These are phyloP conservation scores for Amphiprion percula DNA, from an alignment of 2,113 vertebrate genomes.

Conservation along the genomic window DNA sequence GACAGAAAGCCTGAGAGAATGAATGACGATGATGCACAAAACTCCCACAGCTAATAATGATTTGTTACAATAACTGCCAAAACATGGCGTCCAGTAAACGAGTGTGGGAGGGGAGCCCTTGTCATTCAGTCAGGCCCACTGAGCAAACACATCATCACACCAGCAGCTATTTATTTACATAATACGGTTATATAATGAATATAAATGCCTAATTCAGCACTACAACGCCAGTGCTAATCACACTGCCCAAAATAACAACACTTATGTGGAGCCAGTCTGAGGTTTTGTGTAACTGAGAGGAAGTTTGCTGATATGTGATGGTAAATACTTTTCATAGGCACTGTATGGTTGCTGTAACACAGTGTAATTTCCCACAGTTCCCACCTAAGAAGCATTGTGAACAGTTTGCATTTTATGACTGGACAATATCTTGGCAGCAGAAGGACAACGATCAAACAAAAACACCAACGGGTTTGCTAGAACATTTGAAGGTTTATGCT, in stretches of 20 bases:
- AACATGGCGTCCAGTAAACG: constrained; percentile 44
- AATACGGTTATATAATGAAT: constrained; percentile 48
- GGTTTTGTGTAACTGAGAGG: neutral
- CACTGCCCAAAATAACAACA: neutral
- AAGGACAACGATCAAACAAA: too few species aligned
- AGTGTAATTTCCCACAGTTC: too few species aligned
- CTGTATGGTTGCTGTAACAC: too few species aligned
- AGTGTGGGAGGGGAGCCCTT: constrained; percentile 50
- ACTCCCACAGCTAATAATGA: constrained; percentile 53
- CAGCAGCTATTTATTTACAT: constrained; percentile 52
- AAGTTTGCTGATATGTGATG: neutral
- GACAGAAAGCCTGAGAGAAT: constrained; percentile 8
- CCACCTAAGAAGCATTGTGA: too few species aligned
- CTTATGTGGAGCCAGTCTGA: neutral
- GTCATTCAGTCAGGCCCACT: constrained; percentile 39
- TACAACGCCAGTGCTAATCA: neutral
- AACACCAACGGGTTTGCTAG: too few species aligned
- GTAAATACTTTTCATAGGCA: too few species aligned
- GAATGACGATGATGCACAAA: constrained; percentile 30
- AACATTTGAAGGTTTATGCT: too few species aligned
- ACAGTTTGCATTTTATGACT: too few species aligned
- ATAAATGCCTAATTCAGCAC: constrained; percentile 11
- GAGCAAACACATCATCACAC: constrained; percentile 43
- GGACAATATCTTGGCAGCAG: too few species aligned
- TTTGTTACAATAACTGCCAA: constrained; percentile 53